Evolutionary conservation across 2,888 invertebrate species (phyloP).

Genomic region (Eristalis tenax): DNA sequence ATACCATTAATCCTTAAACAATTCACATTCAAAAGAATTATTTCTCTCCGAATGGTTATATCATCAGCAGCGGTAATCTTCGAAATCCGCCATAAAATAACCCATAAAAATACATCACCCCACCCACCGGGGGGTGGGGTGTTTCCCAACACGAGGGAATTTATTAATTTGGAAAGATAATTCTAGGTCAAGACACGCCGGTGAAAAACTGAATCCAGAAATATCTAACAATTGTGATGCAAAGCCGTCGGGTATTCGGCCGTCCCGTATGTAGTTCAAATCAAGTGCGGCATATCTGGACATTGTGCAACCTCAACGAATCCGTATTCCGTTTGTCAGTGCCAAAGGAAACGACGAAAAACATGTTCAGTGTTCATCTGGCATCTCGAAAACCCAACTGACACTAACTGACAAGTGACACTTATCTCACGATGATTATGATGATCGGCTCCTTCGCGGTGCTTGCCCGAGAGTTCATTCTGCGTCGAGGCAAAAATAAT

Average conservation of each 20-base stretch:
- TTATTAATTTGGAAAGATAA: background rate
- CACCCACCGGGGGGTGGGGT: background rate
- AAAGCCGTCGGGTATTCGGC: background rate
- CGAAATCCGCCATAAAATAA: background rate
- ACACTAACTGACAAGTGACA: slow-evolving; percentile 64
- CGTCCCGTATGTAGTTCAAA: background rate
- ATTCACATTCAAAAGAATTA: background rate
- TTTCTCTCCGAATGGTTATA: background rate
- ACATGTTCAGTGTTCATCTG: background rate
- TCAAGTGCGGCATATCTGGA: background rate
- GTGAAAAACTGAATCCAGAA: background rate
- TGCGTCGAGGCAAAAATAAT: slow-evolving; percentile 43
- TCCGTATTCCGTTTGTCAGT: too few species aligned
- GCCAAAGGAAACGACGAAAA: background rate
- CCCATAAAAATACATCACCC: background rate
- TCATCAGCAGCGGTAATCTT: background rate
- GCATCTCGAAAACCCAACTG: slow-evolving; percentile 35
- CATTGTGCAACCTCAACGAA: background rate
- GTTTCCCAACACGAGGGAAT: background rate
- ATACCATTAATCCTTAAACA: background rate
- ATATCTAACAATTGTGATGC: background rate
- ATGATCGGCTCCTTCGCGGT: slow-evolving; percentile 6
- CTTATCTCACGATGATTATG: slow-evolving; percentile 47
- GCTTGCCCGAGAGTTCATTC: slow-evolving; percentile 34
- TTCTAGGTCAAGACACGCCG: background rate